Evolutionary conservation across 2,888 invertebrate species (phyloP), one percentile per base, ranked within the genome.

Genomic region (Caenorhabditis sinica): DNA sequence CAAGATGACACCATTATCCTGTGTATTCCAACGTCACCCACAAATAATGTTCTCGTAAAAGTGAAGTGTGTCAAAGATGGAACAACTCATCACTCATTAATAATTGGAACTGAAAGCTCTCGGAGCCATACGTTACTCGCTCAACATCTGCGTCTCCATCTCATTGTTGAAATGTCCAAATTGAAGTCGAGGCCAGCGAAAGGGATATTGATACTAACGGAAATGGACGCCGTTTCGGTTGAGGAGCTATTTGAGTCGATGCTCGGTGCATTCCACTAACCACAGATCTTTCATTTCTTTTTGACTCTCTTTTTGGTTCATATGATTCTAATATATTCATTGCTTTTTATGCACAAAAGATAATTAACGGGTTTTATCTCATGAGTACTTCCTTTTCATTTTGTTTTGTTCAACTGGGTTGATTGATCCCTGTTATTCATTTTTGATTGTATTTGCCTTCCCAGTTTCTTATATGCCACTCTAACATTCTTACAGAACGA

Each of bases 131-230:
- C 43, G 63, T 25, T 56, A 23, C 65, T 85, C 58, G 30, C 49
- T 23, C 56, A 77, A 43, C 74, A 85, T 25, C 63, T 85, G 49
- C 63, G 71, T 30, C 58, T 82, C 33, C 49, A 43, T 43, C 68
- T 85, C n/a, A 79, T 82, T 36, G 66, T 75, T 17, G 82, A 85
- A 56, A 82, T 85, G 85, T 73, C 79, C 20, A 85, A 85, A 63
- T 51, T 85, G 65, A 82, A 82, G 51, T 69, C 61, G 28, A 53
- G 77, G 33, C 81, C 77, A 20, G 58, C 36, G 49, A 56, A 63
- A 25, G 71, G 58, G 25, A 61, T 77, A 45, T 60, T 51, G 66
- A 68, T 85, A 51, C 66, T 85, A 20, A 51, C 63, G 40, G 72
- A 81, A 73, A 60, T 84, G 68, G 79, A 58, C 33, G 66, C 73